Evolutionary conservation across 2,113 vertebrate species (phyloP), one percentile per base, ranked within the genome.

Genomic region (Podarcis raffonei): DNA sequence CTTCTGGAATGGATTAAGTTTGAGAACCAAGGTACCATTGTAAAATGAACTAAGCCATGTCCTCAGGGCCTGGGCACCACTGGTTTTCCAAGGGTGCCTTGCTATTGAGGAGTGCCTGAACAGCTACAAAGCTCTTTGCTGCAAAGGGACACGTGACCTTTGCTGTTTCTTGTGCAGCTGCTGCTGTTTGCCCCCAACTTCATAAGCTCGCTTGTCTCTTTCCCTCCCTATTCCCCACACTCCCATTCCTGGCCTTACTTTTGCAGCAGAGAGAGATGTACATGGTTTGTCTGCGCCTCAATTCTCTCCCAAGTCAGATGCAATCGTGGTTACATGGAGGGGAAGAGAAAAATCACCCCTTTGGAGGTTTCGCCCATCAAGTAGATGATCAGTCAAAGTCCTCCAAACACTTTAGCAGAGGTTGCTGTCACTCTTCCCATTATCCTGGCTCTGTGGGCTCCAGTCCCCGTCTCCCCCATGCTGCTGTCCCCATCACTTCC

Each of bases 321-420:
- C 1, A 3, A 87, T 1, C 4, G 66, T 5, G 77, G 30, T 62
- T 22, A 30, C 23, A 91, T 35, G 25, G 30, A 89, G 57, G 79
- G 84, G 30, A 53, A 74, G 84, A 20, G 74, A 35, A 53, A 83
- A 76, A 77, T 39, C 37, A 25, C 87, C 32, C n/a, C 75, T 79
- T 89, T 82, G 25, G 79, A 68, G 75, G 35, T 89, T 68, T 69
- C 59, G 87, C 39, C 15, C 81, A 78, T 86, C 74, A 78, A 69
- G 75, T 20, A 30, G 82, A 76, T 66, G 53, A 87, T 30, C 69
- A 42, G 37, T 53, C 1, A 87, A 4, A 78, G 1, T 86, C 86
- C 75, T 53, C 20, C 8, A 25, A 30, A 32, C n/a, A 42, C 81
- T 7, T 59, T 37, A 77, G 22, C 1, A 3, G 4, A 3, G 2